These are phyloP conservation scores for Parazoanthus swiftii DNA, from an alignment of 92 coral and sea anemone genomes.

Conservation along the genomic window DNA sequence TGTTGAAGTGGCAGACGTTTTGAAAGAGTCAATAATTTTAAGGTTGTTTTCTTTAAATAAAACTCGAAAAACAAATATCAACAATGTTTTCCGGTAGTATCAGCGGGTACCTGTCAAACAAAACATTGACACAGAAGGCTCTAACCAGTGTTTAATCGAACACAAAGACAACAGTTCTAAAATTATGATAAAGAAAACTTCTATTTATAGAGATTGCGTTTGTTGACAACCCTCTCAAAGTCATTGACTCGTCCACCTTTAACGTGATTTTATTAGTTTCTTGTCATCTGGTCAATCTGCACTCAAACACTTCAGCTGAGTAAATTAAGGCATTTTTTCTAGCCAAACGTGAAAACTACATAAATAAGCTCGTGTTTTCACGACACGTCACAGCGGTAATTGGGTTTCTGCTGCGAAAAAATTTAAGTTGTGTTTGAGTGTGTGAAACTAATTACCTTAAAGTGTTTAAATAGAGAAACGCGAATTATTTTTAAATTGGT, in stretches of 20 bases:
- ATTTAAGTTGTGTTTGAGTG: background rate
- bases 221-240: background rate
- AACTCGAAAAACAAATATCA: constrained; percentile 15
- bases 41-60: constrained; percentile 5
- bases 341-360: background rate
- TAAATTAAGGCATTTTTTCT: background rate
- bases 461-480: background rate
- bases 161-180: background rate
- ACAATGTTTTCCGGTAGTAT: background rate
- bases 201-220: background rate
- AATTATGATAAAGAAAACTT: too few species aligned
- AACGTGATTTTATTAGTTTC: background rate
- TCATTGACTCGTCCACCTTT: background rate
- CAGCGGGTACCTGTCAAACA: constrained; percentile 28
- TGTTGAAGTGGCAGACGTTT: background rate
- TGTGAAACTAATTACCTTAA: too few species aligned
- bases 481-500: background rate
- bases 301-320: background rate
- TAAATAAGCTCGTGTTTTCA: background rate
- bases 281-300: background rate
- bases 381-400: background rate
- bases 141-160: background rate
- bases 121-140: constrained; percentile 3
- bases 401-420: background rate
- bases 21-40: background rate